Percentiles rank a stretch among this genome's conserved stretches.
These are phyloP conservation scores for Pollenia angustigena DNA, from an alignment of 2,888 invertebrate species.

Conservation along the genomic window DNA sequence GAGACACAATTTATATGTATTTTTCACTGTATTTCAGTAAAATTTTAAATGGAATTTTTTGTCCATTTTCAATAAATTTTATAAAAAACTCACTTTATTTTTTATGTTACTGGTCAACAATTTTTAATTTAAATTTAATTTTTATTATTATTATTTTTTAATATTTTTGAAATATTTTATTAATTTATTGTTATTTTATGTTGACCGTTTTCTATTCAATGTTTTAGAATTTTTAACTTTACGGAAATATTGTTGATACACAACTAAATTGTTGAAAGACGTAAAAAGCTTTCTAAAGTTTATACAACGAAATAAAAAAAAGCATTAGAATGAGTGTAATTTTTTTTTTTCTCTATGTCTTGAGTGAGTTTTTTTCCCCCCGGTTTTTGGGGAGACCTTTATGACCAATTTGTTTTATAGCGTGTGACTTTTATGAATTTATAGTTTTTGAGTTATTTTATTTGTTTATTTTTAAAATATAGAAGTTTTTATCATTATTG, in stretches of 20 bases:
- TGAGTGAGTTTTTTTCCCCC: conserved; percentile 60
- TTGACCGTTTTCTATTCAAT: conserved; percentile 47
- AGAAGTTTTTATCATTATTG: background rate
- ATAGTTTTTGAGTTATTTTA: conserved; percentile 11
- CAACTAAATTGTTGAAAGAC: conserved; percentile 70
- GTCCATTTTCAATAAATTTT: background rate
- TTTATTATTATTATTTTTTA: conserved; percentile 16
- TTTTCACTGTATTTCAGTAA: background rate
- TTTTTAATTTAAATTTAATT: too few species aligned
- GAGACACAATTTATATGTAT: background rate
- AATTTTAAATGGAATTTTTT: background rate
- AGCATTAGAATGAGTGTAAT: conserved; percentile 58
- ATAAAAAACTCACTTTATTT: conserved; percentile 46
- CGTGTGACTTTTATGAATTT: conserved; percentile 28
- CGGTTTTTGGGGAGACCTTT: conserved; percentile 16
- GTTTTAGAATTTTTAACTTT: conserved; percentile 55
- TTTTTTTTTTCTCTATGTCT: conserved; percentile 31
- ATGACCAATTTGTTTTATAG: background rate
- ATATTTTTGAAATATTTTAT: conserved; percentile 31
- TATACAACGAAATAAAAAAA: conserved; percentile 45
- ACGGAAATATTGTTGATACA: conserved; percentile 72
- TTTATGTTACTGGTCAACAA: background rate
- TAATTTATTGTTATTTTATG: conserved; percentile 16
- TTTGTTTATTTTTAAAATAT: background rate
- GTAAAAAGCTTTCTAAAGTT: conserved; percentile 67